These are phyloP conservation scores for Idris sp. DNA, from an alignment of 1,140 invertebrate genomes.

Conservation along the genomic window DNA sequence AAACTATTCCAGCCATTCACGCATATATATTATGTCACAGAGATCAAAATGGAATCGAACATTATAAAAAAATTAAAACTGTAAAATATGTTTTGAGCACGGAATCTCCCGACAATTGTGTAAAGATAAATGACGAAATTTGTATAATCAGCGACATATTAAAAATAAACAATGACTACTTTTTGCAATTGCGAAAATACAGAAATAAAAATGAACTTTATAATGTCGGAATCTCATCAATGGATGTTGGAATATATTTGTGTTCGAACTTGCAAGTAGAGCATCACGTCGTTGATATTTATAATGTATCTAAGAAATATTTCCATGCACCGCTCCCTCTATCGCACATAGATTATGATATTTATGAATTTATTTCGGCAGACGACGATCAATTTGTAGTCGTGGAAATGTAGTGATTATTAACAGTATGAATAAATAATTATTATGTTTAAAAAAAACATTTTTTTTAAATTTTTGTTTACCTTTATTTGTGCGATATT, in stretches of 20 bases:
- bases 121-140: slow-evolving; percentile 8
- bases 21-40: no score
- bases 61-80: slow-evolving; percentile 2
- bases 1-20: neutral
- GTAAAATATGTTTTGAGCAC: neutral
- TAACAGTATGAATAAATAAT: no score
- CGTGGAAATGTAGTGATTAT: slow-evolving; percentile 25
- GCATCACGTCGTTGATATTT: neutral
- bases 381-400: slow-evolving; percentile 9
- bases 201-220: slow-evolving; percentile 4
- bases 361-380: slow-evolving; percentile 9
- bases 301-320: slow-evolving; percentile 13
- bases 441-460: no score
- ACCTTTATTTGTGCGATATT: no score
- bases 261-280: slow-evolving; percentile 14
- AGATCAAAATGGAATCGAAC: no score
- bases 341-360: neutral
- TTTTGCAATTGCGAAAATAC: slow-evolving; percentile 7
- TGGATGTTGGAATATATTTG: slow-evolving; percentile 18
- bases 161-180: neutral
- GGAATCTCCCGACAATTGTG: slow-evolving; percentile 4
- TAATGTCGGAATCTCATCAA: slow-evolving; percentile 20
- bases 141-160: slow-evolving; percentile 9
- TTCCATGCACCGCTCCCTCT: neutral
- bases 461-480: no score